phyloP scores from a whole-genome alignment of 2,797 vertebrate genomes.

The Coluber constrictor region DNA sequence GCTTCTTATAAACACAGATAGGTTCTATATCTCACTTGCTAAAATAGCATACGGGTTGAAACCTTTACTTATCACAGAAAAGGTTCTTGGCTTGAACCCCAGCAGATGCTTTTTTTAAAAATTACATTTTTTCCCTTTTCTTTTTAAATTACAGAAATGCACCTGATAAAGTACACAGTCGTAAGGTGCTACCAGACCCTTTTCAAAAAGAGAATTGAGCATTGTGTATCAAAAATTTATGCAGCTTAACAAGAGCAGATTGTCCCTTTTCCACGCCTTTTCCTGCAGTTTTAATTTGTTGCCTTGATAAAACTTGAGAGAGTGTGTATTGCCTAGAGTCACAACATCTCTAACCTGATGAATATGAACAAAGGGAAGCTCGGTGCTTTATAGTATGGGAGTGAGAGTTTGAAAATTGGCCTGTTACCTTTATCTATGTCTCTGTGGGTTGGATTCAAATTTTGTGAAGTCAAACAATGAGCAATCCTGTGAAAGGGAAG shows the following conservation, averaged over 20 bases:
- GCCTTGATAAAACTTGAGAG: conserved; percentile 4
- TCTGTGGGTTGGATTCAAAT: conserved; percentile 27
- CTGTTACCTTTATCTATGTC: conserved; percentile 25
- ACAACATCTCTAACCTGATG: not conserved
- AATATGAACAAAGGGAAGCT: conserved; percentile 22
- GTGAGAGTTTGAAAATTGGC: conserved; percentile 32
- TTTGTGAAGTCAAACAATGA: conserved; percentile 43
- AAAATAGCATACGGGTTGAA: not conserved
- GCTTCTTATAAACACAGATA: not conserved
- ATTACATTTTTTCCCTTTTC: not conserved
- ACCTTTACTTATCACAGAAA: not conserved
- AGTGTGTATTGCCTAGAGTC: conserved; percentile 19
- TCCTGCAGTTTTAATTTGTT: conserved; percentile 26
- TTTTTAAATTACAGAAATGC: not conserved
- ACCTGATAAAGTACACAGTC: not conserved
- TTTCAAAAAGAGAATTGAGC: not conserved
- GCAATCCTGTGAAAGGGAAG: not conserved
- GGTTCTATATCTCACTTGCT: not conserved
- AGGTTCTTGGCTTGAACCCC: not conserved
- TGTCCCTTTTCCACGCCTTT: not conserved
- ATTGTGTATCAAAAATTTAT: not conserved
- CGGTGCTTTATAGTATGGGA: conserved; percentile 5
- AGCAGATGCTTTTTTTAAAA: not conserved
- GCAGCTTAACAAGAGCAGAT: not conserved
- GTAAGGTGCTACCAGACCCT: not conserved